phyloP scores from a whole-genome alignment of 2,888 invertebrate species.

The Hanleya hanleyi region DNA sequence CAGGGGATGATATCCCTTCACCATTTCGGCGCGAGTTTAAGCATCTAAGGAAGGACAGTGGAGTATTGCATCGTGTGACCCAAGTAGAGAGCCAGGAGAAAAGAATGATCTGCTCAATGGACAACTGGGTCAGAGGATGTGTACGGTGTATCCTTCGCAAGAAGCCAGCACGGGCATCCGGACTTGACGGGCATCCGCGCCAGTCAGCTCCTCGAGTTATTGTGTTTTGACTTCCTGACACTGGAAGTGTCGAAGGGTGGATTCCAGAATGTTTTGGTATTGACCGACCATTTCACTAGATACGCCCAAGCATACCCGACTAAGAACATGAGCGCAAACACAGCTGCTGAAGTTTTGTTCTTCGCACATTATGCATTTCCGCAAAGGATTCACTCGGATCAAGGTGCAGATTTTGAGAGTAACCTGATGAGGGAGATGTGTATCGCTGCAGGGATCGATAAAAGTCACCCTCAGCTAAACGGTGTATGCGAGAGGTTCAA shows the following conservation, averaged over 20 bases:
- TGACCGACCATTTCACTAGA: constrained; percentile 23
- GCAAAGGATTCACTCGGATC: background rate
- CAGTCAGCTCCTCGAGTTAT: constrained; percentile 19
- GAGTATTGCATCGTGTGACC: too few relatives aligned
- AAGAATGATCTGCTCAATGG: too few relatives aligned
- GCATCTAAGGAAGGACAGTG: too few relatives aligned
- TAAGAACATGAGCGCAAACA: constrained; percentile 15
- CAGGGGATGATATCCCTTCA: too few relatives aligned
- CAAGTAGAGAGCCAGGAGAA: too few relatives aligned
- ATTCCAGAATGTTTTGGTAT: constrained; percentile 8
- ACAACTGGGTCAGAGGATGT: background rate
- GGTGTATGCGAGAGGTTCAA: constrained; percentile 10
- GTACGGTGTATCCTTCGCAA: background rate
- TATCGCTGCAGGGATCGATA: background rate
- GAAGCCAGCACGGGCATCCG: background rate
- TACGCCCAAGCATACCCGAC: constrained; percentile 18
- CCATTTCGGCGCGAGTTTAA: too few relatives aligned
- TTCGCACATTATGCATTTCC: constrained; percentile 21
- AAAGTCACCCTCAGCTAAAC: background rate
- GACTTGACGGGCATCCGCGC: background rate
- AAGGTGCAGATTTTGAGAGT: constrained; percentile 4
- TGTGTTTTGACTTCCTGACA: constrained; percentile 21
- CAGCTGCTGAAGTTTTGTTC: constrained; percentile 13
- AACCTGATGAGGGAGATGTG: background rate
- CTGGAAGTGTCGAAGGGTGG: constrained; percentile 18